Conservation (phyloP, 1,140 invertebrate genomes). For the Macrostomum lignano region DNA sequence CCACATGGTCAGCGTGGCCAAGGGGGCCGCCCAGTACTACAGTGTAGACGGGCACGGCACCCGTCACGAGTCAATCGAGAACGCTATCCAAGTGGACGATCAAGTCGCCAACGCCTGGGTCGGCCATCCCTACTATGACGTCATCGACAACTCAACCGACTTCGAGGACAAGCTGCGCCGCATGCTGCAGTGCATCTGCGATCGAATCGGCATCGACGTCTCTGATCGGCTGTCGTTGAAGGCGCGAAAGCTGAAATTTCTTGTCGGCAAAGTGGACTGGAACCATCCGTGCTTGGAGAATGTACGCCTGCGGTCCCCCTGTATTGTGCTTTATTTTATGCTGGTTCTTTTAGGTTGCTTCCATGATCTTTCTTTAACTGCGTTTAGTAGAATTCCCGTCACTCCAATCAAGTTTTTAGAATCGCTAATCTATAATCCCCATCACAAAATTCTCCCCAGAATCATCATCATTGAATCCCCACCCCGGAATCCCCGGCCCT, state of each 20-base stretch:
- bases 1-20: slow-evolving; percentile 46
- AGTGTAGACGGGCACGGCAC: slow-evolving; percentile 40
- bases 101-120: slow-evolving; percentile 68
- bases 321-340: no score
- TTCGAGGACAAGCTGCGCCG: slow-evolving; percentile 83
- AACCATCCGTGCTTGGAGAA: no score
- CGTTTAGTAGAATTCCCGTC: no score
- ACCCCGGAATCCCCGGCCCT: no score
- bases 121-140: slow-evolving; percentile 93
- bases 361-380: no score
- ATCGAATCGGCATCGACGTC: slow-evolving; percentile 70
- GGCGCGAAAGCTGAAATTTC: slow-evolving; percentile 69
- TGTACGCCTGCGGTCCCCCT: no score
- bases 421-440: no score
- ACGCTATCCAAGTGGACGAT: slow-evolving; percentile 55
- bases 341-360: no score
- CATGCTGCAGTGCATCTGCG: slow-evolving; percentile 40
- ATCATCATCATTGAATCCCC: no score
- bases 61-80: slow-evolving; percentile 44
- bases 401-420: no score
- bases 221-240: slow-evolving; percentile 61
- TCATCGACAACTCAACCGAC: slow-evolving; percentile 82
- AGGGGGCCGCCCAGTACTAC: slow-evolving; percentile 88
- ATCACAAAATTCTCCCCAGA: no score
- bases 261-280: no score